phyloP scores from a whole-genome alignment of 1,140 invertebrate genomes.

The Belonocnema kinseyi region DNA sequence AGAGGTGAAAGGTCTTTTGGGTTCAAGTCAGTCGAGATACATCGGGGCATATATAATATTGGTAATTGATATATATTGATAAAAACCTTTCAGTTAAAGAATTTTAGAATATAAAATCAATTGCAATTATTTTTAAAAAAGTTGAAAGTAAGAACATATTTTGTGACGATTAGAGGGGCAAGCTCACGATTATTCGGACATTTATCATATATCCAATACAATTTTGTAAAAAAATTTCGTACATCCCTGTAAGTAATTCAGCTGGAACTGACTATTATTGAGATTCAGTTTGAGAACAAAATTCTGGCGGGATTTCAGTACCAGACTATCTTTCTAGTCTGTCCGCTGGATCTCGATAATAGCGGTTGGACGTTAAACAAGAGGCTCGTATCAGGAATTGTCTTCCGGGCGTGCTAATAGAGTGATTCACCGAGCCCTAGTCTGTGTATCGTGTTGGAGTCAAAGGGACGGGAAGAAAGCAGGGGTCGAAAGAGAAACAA shows the following conservation, averaged over 20 bases:
- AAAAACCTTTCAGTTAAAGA: no score
- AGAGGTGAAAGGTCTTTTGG: no score
- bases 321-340: conserved; percentile 7
- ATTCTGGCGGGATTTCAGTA: conserved; percentile 1
- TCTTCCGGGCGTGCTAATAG: conserved; percentile 54
- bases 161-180: no score
- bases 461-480: conserved; percentile 3
- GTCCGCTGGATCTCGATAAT: conserved; percentile 19
- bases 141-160: no score
- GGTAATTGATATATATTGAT: no score
- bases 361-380: conserved; percentile 49
- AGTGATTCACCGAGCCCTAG: conserved; percentile 38
- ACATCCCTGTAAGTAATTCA: not conserved
- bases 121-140: no score
- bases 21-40: no score
- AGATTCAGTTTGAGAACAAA: conserved; percentile 7
- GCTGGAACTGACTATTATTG: not conserved
- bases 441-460: not conserved
- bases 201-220: no score
- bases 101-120: no score
- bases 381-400: conserved; percentile 55
- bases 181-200: no score
- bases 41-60: no score
- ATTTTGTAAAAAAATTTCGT: no score
- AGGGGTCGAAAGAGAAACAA: not conserved